Percentiles rank a stretch among this genome's conserved stretches.
These are phyloP conservation scores for Metaphire vulgaris DNA, from an alignment of 1,140 invertebrate species.

Conservation along the genomic window DNA sequence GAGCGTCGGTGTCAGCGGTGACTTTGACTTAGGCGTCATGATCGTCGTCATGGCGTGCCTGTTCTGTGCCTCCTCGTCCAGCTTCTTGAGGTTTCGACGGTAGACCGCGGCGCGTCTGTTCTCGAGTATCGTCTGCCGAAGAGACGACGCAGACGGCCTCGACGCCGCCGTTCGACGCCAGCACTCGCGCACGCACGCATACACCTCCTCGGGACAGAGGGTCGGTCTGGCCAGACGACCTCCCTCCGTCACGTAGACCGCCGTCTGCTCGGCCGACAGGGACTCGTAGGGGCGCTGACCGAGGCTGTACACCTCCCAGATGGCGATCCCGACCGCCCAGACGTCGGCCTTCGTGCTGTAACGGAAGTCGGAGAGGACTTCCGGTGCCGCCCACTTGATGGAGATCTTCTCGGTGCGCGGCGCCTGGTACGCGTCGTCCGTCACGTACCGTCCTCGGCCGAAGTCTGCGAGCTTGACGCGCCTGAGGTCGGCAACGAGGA, in stretches of 20 bases:
- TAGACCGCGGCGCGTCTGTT: too few species aligned
- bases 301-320: constrained; percentile 94
- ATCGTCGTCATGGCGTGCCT: too few species aligned
- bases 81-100: too few species aligned
- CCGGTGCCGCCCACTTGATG: constrained; percentile 79
- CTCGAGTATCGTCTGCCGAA: too few species aligned
- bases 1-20: too few species aligned
- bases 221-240: constrained; percentile 24
- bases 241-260: constrained; percentile 24
- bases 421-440: neutral
- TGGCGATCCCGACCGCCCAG: constrained; percentile 95
- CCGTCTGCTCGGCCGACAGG: constrained; percentile 69
- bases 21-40: too few species aligned
- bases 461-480: neutral
- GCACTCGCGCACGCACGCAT: constrained; percentile 19
- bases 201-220: constrained; percentile 21
- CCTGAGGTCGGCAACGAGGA: neutral
- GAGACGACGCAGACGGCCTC: too few species aligned
- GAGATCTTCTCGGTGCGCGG: constrained; percentile 15
- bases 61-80: too few species aligned
- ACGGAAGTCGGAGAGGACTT: constrained; percentile 88
- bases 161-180: constrained; percentile 17
- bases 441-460: neutral
- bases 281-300: constrained; percentile 87
- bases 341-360: constrained; percentile 98